These are phyloP conservation scores for Oeneis ivallda DNA, from an alignment of 2,888 invertebrate genomes.

Conservation along the genomic window DNA sequence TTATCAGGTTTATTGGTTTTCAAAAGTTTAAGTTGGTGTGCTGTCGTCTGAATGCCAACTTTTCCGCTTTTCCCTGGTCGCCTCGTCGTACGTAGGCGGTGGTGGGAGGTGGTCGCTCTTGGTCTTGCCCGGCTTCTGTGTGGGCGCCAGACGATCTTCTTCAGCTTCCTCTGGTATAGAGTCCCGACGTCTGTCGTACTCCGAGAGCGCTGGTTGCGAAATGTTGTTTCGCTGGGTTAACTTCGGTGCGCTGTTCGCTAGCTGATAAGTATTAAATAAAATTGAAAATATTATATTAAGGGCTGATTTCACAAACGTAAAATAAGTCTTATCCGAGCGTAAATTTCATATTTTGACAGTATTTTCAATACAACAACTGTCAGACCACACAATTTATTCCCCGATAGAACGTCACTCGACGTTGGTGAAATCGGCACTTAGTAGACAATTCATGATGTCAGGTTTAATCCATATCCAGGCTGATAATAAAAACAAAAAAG, in stretches of 20 bases:
- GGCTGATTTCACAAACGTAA: too few species aligned
- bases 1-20: not conserved
- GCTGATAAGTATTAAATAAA: conserved; percentile 49
- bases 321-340: too few species aligned
- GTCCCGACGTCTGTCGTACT: conserved; percentile 82
- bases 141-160: conserved; percentile 63
- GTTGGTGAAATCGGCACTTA: too few species aligned
- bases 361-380: too few species aligned
- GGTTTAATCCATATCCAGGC: too few species aligned
- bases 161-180: conserved; percentile 84
- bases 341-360: too few species aligned
- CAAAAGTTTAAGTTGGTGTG: conserved; percentile 62
- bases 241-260: conserved; percentile 84
- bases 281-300: too few species aligned
- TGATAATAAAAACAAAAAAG: too few species aligned
- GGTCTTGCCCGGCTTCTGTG: conserved; percentile 61
- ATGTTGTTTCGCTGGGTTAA: conserved; percentile 82
- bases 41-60: conserved; percentile 80
- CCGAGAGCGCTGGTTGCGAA: conserved; percentile 82
- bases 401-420: too few species aligned
- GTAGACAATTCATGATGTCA: too few species aligned
- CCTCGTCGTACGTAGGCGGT: conserved; percentile 71
- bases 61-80: conserved; percentile 69
- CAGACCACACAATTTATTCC: too few species aligned
- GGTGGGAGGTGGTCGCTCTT: conserved; percentile 66